Conservation (phyloP, 2,888 invertebrate species). For the Bugula neritina region DNA sequence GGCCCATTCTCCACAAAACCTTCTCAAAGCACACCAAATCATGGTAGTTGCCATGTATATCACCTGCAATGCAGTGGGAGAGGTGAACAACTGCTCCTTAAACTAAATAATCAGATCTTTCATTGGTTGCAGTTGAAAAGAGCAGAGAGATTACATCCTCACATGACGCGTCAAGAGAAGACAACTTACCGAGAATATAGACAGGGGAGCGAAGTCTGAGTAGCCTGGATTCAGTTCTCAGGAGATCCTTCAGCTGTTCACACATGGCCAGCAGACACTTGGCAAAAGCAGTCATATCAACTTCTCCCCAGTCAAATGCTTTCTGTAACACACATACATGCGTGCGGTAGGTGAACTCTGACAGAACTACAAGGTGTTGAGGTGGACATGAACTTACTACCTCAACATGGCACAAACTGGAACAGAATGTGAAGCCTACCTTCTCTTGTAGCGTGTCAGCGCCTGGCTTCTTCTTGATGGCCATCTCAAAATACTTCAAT, state of each 20-base stretch:
- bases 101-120: too few species aligned
- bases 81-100: too few species aligned
- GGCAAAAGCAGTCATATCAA: slow-evolving; percentile 54
- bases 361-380: too few species aligned
- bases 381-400: too few species aligned
- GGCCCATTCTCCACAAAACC: slow-evolving; percentile 66
- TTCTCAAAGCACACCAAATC: slow-evolving; percentile 67
- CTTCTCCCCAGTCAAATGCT: slow-evolving; percentile 53
- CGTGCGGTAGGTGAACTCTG: too few species aligned
- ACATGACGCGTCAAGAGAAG: too few species aligned
- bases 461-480: slow-evolving; percentile 36
- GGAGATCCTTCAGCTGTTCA: slow-evolving; percentile 59
- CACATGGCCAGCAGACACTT: slow-evolving; percentile 59
- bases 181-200: slow-evolving; percentile 59
- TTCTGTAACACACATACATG: slow-evolving; percentile 36
- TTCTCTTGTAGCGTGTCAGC: slow-evolving; percentile 27
- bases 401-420: too few species aligned
- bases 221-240: slow-evolving; percentile 58
- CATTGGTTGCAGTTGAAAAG: too few species aligned
- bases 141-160: too few species aligned
- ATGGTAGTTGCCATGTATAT: slow-evolving; percentile 68
- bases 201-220: slow-evolving; percentile 58
- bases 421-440: too few species aligned
- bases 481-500: slow-evolving; percentile 57
- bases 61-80: slow-evolving; percentile 60